Base-by-base conservation (phyloP, 2,888 invertebrate species). In the Microctonus aethiopoides region DNA sequence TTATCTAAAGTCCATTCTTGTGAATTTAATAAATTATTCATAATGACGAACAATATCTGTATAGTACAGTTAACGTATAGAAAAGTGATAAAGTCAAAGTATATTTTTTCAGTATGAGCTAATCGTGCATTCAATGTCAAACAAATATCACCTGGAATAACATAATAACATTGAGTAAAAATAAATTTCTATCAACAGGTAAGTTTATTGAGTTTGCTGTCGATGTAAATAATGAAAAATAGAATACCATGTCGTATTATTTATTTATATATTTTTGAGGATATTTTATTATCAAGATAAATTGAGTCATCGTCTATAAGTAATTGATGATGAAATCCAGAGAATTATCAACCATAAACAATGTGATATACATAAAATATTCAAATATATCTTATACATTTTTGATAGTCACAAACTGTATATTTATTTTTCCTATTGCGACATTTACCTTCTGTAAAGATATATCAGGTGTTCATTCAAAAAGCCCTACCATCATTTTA, bases 61-160 rank as follows among this genome's bases (percentile, higher is more conserved):
- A 29, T n/a, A n/a, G n/a, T n/a, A n/a, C n/a, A n/a, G n/a, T n/a
- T 52, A 11, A n/a, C 46, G 36, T 26, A 60, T 11, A 16, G n/a
- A 34, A 13, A 16, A 41, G 13, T 32, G 41, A 51, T 39, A 34
- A 32, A 39, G n/a, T 32, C 24, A 24, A 22, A 24, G 32, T 32
- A 51, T 67, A 24, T 67, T 67, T 67, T 52, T 59, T 34, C 51
- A 60, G 60, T 32, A 39, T 24, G n/a, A 51, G 29, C 20, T 41
- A 51, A 60, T 59, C 24, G 51, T 24, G 52, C 46, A n/a, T 59
- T n/a, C 20, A 41, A 60, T 34, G 51, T 24, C 51, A 60, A 67
- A 46, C 32, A 67, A 67, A 67, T 67, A 60, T 60, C 60, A 60
- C 60, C 60, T 67, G 67, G 60, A 67, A 67, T 67, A 67, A 60